These are phyloP conservation scores for Coelinius sp. DNA, from an alignment of 2,888 invertebrate genomes.

Conservation along the genomic window DNA sequence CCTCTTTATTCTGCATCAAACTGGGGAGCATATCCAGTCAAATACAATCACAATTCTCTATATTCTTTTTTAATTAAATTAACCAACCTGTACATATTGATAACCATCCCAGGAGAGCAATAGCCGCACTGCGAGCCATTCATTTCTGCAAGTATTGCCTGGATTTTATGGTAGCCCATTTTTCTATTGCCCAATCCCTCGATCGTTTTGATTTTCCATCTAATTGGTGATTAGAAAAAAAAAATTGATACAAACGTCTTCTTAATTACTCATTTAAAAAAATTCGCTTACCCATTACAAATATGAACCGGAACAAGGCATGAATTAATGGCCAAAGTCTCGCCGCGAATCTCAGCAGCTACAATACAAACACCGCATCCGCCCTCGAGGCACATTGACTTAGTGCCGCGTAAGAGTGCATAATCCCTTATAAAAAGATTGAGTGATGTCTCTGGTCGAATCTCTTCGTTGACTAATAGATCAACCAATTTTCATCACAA, in stretches of 20 bases:
- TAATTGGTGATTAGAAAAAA: slow-evolving; percentile 33
- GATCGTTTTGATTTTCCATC: slow-evolving; percentile 80
- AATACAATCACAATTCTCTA: no score
- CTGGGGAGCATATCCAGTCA: slow-evolving; percentile 43
- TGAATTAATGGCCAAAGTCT: slow-evolving; percentile 63
- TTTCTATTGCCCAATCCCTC: slow-evolving; percentile 81
- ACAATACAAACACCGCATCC: slow-evolving; percentile 80
- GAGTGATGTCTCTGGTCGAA: slow-evolving; percentile 74
- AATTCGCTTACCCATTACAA: slow-evolving; percentile 36
- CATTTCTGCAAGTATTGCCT: slow-evolving; percentile 58
- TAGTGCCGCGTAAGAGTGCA: slow-evolving; percentile 78
- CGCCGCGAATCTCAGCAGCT: slow-evolving; percentile 58
- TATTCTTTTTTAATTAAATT: background rate
- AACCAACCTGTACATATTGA: slow-evolving; percentile 80
- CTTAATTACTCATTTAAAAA: background rate
- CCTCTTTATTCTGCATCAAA: slow-evolving; percentile 68
- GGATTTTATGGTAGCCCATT: slow-evolving; percentile 78
- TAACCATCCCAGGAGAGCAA: slow-evolving; percentile 84
- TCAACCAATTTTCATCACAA: no score
- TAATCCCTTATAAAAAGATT: slow-evolving; percentile 77
- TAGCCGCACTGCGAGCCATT: slow-evolving; percentile 61
- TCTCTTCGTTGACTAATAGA: slow-evolving; percentile 54
- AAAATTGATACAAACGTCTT: background rate
- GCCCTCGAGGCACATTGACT: slow-evolving; percentile 81
- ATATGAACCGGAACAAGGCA: slow-evolving; percentile 61